Evolutionary conservation across 2,888 invertebrate species (phyloP).

Genomic region (Melanotus villosus): DNA sequence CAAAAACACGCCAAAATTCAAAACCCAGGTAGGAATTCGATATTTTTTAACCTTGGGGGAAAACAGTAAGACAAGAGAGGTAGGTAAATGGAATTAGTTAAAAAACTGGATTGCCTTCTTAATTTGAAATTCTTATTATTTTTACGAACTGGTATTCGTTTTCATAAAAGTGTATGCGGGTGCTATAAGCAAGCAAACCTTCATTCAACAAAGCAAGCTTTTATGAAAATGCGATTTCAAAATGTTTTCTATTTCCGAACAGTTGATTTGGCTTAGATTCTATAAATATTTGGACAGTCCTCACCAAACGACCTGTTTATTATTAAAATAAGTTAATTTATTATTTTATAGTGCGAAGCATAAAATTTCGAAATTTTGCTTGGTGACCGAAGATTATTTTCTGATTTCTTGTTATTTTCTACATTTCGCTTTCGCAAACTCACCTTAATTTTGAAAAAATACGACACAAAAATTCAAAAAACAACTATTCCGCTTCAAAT

Average conservation of each 20-base stretch:
- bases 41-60: neutral
- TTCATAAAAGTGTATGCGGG: neutral
- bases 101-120: constrained; percentile 32
- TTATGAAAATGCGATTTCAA: constrained; percentile 14
- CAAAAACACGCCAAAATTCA: no score
- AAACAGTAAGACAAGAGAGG: no score
- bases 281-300: constrained; percentile 18
- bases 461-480: no score
- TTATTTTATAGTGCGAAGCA: neutral
- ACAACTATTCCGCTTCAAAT: no score
- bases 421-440: no score
- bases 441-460: no score
- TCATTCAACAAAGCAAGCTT: neutral
- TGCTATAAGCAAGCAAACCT: no score
- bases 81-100: neutral
- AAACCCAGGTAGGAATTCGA: neutral
- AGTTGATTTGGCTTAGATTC: constrained; percentile 22
- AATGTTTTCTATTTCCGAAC: constrained; percentile 20
- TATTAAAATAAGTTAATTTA: constrained; percentile 7
- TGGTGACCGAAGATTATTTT: no score
- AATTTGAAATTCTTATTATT: constrained; percentile 12
- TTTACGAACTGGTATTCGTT: neutral
- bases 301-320: constrained; percentile 11
- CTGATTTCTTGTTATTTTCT: no score
- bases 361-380: no score